A percentile compares a stretch with the other conserved stretches of the same genome.
Conservation (phyloP, 2,113 vertebrate genomes). For the Aegypius monachus region DNA sequence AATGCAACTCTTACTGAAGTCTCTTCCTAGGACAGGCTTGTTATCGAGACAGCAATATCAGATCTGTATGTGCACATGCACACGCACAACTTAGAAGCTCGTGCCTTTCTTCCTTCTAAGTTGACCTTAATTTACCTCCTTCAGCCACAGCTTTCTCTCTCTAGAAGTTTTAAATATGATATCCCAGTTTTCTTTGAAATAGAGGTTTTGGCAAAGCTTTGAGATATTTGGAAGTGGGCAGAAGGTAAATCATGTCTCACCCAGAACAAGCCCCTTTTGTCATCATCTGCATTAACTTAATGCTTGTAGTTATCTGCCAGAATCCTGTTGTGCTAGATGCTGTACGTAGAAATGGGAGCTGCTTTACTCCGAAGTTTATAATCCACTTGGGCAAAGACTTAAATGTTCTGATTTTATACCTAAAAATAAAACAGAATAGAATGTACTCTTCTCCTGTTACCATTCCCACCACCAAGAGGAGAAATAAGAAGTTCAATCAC, state of each 20-base stretch:
- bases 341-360: not conserved
- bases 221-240: not conserved
- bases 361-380: not conserved
- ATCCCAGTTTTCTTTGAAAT: not conserved
- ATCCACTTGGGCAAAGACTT: not conserved
- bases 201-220: not conserved
- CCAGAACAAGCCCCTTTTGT: not conserved
- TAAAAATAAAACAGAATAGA: slow-evolving; percentile 65
- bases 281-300: not conserved
- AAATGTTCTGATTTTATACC: slow-evolving; percentile 11
- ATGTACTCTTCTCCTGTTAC: slow-evolving; percentile 32
- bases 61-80: not conserved
- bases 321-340: not conserved
- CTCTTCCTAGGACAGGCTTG: not conserved
- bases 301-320: not conserved
- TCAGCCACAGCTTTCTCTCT: not conserved
- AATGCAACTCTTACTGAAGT: not conserved
- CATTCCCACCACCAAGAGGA: not conserved
- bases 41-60: not conserved
- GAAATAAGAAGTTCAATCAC: not conserved
- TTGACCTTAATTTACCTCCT: slow-evolving; percentile 10
- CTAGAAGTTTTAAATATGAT: not conserved
- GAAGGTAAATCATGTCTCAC: not conserved
- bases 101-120: not conserved
- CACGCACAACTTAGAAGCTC: not conserved